Conservation (phyloP, 1,140 invertebrate genomes). For the Drosophila orena region DNA sequence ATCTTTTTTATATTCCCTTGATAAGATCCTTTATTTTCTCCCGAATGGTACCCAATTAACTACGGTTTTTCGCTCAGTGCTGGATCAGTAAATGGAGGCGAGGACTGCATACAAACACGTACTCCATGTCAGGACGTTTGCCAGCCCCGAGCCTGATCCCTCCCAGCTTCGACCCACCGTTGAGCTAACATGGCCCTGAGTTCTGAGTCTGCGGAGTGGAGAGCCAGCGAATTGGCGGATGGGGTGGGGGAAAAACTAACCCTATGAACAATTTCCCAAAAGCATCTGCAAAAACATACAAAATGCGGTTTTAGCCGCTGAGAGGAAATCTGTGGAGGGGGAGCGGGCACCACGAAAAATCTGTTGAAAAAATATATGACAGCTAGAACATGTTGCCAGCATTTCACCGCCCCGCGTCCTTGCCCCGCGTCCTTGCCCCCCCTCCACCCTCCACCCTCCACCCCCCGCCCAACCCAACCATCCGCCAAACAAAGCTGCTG, state of each 20-base stretch:
- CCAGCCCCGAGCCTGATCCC: conserved; percentile 28
- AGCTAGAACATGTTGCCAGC: conserved; percentile 56
- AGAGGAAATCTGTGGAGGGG: conserved; percentile 56
- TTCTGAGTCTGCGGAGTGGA: conserved; percentile 11
- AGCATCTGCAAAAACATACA: conserved; percentile 76
- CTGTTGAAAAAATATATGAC: conserved; percentile 78
- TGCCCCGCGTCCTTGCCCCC: neutral
- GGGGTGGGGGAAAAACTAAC: conserved; percentile 67
- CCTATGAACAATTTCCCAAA: conserved; percentile 75
- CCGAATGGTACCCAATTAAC: neutral
- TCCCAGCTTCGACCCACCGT: neutral
- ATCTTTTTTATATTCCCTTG: too few relatives aligned
- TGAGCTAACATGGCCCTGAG: conserved; percentile 39
- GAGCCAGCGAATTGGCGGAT: conserved; percentile 19
- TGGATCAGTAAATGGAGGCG: conserved; percentile 32
- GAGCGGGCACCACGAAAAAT: conserved; percentile 45
- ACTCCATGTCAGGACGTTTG: conserved; percentile 67
- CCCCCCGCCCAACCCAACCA: neutral
- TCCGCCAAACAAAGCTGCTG: conserved; percentile 12
- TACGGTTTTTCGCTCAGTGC: conserved; percentile 3
- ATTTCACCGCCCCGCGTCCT: neutral
- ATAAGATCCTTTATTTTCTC: too few relatives aligned
- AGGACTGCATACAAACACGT: conserved; percentile 67
- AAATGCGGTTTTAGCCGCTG: conserved; percentile 76
- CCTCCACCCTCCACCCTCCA: neutral